These are phyloP conservation scores for Agrotis segetum DNA, from an alignment of 2,888 invertebrate species.

Conservation along the genomic window DNA sequence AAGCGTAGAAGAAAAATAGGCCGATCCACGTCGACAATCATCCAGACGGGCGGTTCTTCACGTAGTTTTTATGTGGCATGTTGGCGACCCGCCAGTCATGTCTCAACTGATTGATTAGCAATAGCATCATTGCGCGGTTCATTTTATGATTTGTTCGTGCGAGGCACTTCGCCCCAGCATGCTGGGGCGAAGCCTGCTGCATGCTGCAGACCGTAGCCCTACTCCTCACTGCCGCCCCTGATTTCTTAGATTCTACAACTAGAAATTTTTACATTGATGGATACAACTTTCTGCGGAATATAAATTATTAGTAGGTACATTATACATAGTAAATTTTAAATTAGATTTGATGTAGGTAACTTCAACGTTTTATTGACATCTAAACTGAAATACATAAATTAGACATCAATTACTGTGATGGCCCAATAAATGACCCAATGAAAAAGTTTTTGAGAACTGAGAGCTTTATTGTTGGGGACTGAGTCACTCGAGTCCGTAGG, in stretches of 20 bases:
- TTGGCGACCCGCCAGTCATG: constrained; percentile 73
- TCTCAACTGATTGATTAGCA: constrained; percentile 80
- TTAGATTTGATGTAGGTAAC: background rate
- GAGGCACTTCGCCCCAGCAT: constrained; percentile 11
- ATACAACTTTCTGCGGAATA: background rate
- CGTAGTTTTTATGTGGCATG: constrained; percentile 71
- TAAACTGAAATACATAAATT: background rate
- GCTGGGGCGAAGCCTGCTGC: too few species aligned
- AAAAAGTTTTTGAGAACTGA: too few species aligned
- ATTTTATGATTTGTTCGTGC: constrained; percentile 42
- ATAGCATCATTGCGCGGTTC: constrained; percentile 67
- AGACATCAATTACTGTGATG: too few species aligned
- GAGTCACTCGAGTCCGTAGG: too few species aligned
- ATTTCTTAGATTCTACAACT: background rate
- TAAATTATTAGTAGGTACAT: background rate
- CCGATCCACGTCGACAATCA: constrained; percentile 50
- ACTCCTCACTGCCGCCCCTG: background rate
- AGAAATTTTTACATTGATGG: background rate
- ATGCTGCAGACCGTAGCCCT: too few species aligned
- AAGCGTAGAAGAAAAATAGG: constrained; percentile 59
- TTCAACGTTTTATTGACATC: background rate
- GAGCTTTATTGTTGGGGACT: too few species aligned
- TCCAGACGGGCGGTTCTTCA: constrained; percentile 58
- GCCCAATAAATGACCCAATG: too few species aligned
- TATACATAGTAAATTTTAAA: too few species aligned